phyloP scores from a whole-genome alignment of 35 echinoderm and acorn worm genomes.

The Apostichopus japonicus region DNA sequence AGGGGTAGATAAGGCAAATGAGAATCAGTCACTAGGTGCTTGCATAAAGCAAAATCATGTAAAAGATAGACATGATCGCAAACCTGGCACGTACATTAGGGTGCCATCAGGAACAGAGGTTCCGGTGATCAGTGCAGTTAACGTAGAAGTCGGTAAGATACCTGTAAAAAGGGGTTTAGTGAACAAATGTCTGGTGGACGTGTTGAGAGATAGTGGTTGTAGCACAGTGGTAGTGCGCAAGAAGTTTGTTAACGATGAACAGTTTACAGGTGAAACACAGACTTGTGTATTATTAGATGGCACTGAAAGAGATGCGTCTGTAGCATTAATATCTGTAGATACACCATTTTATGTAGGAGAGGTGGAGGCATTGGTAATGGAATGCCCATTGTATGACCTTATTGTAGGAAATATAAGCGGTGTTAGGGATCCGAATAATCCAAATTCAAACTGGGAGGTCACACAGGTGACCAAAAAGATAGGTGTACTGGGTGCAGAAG shows the following conservation, averaged over 20 bases:
- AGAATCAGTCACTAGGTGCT: neutral
- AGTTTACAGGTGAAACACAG: slow-evolving; percentile 43
- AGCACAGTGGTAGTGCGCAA: slow-evolving; percentile 60
- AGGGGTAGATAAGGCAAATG: slow-evolving; percentile 33
- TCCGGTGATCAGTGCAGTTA: slow-evolving; percentile 41
- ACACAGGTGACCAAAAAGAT: too few species aligned
- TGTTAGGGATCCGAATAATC: slow-evolving; percentile 62
- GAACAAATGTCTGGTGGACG: neutral
- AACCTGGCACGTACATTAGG: neutral
- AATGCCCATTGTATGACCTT: slow-evolving; percentile 74
- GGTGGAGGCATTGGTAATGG: slow-evolving; percentile 72
- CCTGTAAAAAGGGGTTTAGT: slow-evolving; percentile 61
- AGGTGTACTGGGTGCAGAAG: too few species aligned
- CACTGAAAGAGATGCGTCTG: slow-evolving; percentile 55
- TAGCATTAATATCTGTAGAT: slow-evolving; percentile 67
- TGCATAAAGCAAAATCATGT: neutral
- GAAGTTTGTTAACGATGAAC: slow-evolving; percentile 45
- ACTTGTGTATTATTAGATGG: slow-evolving; percentile 78
- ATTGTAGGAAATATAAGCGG: slow-evolving; percentile 77
- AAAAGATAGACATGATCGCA: slow-evolving; percentile 11
- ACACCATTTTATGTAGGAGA: slow-evolving; percentile 75
- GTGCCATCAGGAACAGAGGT: slow-evolving; percentile 32
- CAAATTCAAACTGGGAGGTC: slow-evolving; percentile 63
- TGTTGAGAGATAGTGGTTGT: slow-evolving; percentile 81
- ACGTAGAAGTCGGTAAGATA: neutral